Percentiles rank a stretch among this genome's conserved stretches.
Evolutionary conservation across 2,888 invertebrate genomes (phyloP).

Genomic region (Machimus rusticus): DNA sequence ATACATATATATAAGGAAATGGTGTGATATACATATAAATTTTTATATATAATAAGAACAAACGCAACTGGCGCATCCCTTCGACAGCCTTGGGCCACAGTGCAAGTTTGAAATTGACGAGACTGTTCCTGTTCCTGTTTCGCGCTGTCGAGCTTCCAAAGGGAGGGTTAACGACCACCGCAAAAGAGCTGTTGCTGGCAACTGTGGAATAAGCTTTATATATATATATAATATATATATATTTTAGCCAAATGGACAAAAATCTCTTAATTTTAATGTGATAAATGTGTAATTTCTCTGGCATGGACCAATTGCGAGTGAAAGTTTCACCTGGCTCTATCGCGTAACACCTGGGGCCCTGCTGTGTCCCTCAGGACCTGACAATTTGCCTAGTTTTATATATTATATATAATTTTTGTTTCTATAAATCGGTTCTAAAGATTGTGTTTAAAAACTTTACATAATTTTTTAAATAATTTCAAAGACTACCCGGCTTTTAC

Average conservation of each 20-base stretch:
- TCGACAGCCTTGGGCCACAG: constrained; percentile 11
- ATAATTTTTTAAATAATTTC: not conserved
- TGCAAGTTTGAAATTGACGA: constrained; percentile 18
- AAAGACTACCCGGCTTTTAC: not conserved
- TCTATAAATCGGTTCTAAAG: not conserved
- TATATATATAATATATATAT: not conserved
- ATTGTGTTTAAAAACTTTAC: not conserved
- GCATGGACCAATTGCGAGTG: constrained; percentile 26
- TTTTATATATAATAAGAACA: not conserved
- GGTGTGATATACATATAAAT: constrained; percentile 6
- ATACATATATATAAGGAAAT: not conserved
- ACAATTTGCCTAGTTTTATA: not conserved
- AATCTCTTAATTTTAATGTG: constrained; percentile 10
- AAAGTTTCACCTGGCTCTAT: constrained; percentile 6
- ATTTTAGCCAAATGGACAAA: not conserved
- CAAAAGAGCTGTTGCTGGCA: constrained; percentile 29
- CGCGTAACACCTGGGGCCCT: not conserved
- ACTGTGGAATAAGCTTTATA: constrained; percentile 7
- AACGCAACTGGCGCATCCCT: constrained; percentile 28
- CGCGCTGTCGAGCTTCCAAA: constrained; percentile 11
- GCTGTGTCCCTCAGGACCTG: not conserved
- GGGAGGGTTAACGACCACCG: constrained; percentile 28
- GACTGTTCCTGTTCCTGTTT: not conserved
- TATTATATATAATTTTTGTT: not conserved
- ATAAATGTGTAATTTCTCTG: constrained; percentile 20